These are phyloP conservation scores for Phalacrocorax carbo DNA, from an alignment of 2,113 vertebrate genomes.

Conservation along the genomic window DNA sequence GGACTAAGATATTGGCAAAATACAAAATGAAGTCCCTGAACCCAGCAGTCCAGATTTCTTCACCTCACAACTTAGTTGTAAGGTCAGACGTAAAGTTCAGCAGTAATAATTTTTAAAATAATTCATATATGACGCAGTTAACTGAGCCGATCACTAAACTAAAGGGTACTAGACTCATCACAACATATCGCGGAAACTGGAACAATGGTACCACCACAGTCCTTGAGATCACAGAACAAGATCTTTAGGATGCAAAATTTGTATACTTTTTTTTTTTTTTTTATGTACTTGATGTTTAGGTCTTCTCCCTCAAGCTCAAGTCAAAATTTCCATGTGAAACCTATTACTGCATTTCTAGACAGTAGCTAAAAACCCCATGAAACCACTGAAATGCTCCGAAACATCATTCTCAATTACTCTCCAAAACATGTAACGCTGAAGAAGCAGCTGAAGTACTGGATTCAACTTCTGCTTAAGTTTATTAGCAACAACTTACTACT, in stretches of 20 bases:
- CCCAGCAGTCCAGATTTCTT: not conserved
- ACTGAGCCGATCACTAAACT: not conserved
- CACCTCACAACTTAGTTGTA: not conserved
- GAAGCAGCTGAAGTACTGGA: not conserved
- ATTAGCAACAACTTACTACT: not conserved
- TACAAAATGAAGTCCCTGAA: not conserved
- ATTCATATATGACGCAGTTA: not conserved
- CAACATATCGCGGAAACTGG: rapidly evolving
- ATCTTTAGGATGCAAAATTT: not conserved
- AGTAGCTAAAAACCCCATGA: not conserved
- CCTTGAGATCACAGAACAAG: not conserved
- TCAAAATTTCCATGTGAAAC: not conserved
- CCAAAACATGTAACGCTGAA: rapidly evolving
- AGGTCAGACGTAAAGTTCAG: not conserved
- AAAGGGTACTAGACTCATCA: not conserved
- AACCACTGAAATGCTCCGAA: not conserved
- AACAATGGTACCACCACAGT: not conserved
- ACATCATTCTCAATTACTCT: not conserved
- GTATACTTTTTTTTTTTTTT: not conserved
- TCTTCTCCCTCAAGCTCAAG: not conserved
- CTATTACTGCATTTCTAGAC: not conserved
- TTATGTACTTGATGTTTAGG: not conserved
- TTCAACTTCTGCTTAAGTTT: not conserved
- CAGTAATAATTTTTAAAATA: not conserved
- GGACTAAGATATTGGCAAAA: not conserved